Base-by-base conservation (phyloP, 2,113 vertebrate genomes). In the Sigmodon hispidus region DNA sequence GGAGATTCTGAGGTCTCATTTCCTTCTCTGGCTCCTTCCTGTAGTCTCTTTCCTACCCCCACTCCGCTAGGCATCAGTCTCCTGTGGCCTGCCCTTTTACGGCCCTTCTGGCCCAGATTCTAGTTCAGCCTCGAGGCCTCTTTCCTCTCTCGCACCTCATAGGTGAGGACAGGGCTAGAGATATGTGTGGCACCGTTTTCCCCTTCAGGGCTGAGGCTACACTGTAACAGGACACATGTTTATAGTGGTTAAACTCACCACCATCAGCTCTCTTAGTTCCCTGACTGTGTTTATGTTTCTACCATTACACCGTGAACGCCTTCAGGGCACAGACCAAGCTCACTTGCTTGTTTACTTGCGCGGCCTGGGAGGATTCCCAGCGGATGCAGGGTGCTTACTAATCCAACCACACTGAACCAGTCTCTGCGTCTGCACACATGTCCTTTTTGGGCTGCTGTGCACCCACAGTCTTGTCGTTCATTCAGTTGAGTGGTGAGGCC, bases 271-370 rank as follows among this genome's bases (percentile, higher is more conserved):
- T 45, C 0, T n/a, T 48, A 9, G 67, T 22, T 77, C 94, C 94
- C 87, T 9, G 80, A 57, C 70, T 90, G 75, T 65, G 85, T 75
- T 79, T 87, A 55, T 45, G 94, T 88, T 84, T 80, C 90, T 89
- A 75, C 57, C 85, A 67, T 84, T 48, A 65, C 19, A 57, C 10
- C 0, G 5, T 19, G 73, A 52, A 55, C 12, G 91, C 93, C 90
- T 96, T 76, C 63, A 73, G 87, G 96, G 95, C 79, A 96, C 19
- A 94, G 91, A 84, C 48, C 26, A 7, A 45, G 89, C 59, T 89
- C 55, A 69, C 59, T 83, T 2, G n/a, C 59, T 77, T 94, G 69
- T 75, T 92, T 7, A 52, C 52, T 89, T 17, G 26, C 1, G 0
- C 10, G 83, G 87, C 63, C n/a, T 36, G 48, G 80, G 2, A 77